A percentile compares a stretch with the other conserved stretches of the same genome.
phyloP scores from a whole-genome alignment of 2,888 invertebrate genomes.

The Lasioglossum lativentre region DNA sequence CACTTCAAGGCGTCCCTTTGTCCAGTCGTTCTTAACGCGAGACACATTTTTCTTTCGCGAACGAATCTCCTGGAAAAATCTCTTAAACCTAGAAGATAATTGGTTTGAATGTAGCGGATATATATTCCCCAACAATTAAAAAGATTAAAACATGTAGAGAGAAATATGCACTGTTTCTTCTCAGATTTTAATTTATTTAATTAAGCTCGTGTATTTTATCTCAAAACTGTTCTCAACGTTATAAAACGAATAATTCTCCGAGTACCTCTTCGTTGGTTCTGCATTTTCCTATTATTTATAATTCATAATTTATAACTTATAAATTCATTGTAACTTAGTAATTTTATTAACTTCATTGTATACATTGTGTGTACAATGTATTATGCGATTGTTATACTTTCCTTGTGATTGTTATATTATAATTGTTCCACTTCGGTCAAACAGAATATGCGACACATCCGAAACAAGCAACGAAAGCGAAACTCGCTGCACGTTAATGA shows the following conservation, averaged over 20 bases:
- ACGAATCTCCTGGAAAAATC: not conserved
- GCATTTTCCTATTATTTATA: not conserved
- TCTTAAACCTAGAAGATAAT: not conserved
- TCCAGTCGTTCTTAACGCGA: not conserved
- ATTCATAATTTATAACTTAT: too few species aligned
- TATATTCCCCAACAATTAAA: not conserved
- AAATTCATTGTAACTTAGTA: too few species aligned
- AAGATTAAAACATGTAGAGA: not conserved
- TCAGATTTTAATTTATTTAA: too few species aligned
- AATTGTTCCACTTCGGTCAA: not conserved
- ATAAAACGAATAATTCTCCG: too few species aligned
- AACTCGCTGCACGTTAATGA: not conserved
- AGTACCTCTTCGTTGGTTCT: not conserved
- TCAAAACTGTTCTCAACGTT: too few species aligned
- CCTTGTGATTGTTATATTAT: not conserved
- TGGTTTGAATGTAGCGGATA: not conserved
- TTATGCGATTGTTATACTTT: not conserved
- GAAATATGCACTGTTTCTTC: too few species aligned
- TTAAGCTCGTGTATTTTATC: too few species aligned
- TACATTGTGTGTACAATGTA: too few species aligned
- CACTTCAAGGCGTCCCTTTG: conserved; percentile 10
- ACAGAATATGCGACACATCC: not conserved
- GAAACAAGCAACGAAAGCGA: not conserved
- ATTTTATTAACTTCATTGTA: not conserved
- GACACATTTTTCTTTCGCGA: not conserved